Evolutionary conservation across 2,888 invertebrate genomes (phyloP).

Genomic region (Imbricaverruca yamaguchii): DNA sequence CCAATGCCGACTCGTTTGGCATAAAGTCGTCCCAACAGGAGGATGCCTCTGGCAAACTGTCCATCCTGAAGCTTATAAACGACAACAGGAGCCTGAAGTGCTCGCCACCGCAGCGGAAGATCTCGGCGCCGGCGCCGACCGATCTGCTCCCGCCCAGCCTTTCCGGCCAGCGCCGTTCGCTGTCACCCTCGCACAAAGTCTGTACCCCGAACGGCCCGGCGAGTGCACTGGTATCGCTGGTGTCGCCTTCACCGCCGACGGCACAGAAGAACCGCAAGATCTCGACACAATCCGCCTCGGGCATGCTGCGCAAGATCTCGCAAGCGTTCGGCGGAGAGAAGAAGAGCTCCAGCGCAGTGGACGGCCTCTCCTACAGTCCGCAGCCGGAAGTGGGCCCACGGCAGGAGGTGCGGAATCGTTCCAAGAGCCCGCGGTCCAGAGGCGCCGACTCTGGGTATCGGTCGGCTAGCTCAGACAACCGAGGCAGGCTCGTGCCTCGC

Average conservation of each 20-base stretch:
- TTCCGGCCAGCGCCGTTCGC: neutral
- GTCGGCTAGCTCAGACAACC: neutral
- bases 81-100: neutral
- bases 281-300: neutral
- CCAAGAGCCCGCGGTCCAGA: neutral
- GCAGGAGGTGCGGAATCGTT: neutral
- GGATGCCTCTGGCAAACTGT: neutral
- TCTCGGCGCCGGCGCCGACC: neutral
- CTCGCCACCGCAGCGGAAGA: neutral
- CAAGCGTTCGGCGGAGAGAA: neutral
- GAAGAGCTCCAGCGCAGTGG: neutral
- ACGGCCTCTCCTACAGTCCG: neutral
- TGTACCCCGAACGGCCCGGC: neutral
- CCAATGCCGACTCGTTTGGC: neutral
- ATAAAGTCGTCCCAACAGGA: neutral
- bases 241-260: neutral
- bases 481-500: neutral
- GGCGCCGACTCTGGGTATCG: neutral
- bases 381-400: neutral
- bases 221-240: neutral
- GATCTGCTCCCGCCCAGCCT: neutral
- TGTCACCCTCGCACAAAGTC: neutral
- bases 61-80: neutral
- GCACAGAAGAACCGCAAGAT: neutral
- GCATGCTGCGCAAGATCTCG: constrained; percentile 9